These are phyloP conservation scores for Trematomus loennbergii DNA, from an alignment of 2,113 vertebrate genomes.

Conservation along the genomic window DNA sequence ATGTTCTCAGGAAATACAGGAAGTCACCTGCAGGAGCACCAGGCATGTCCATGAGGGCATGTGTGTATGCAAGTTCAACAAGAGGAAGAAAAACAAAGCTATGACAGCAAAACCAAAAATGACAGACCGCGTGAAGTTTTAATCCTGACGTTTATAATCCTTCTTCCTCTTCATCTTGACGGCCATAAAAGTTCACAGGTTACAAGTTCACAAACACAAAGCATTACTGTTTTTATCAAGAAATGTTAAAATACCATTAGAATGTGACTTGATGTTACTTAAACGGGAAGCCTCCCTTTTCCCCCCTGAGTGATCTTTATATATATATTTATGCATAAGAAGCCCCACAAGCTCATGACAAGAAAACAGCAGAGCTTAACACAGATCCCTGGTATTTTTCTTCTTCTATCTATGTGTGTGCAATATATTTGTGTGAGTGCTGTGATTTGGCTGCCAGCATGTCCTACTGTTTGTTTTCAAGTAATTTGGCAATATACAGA, in stretches of 20 bases:
- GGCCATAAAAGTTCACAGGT: constrained; percentile 76
- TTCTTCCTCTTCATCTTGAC: constrained; percentile 62
- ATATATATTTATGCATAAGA: constrained; percentile 77
- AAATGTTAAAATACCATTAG: constrained; percentile 76
- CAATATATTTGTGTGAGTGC: constrained; percentile 46
- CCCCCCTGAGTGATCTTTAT: constrained; percentile 82
- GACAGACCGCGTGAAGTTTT: constrained; percentile 53
- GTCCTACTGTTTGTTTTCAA: constrained; percentile 86
- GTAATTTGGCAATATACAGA: constrained; percentile 90
- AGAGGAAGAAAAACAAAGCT: constrained; percentile 28
- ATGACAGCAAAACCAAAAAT: constrained; percentile 54
- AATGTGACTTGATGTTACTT: constrained; percentile 72
- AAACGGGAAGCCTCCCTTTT: constrained; percentile 59
- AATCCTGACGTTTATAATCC: constrained; percentile 57
- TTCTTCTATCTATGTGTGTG: constrained; percentile 46
- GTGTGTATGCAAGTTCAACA: constrained; percentile 45
- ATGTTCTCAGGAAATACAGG: constrained; percentile 60
- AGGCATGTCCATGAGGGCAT: constrained; percentile 56
- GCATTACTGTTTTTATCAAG: constrained; percentile 59
- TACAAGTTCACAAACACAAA: constrained; percentile 80
- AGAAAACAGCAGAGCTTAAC: constrained; percentile 74
- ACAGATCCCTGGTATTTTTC: constrained; percentile 72
- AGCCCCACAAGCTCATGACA: constrained; percentile 72
- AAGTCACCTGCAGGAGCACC: constrained; percentile 73
- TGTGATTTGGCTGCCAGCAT: constrained; percentile 86